phyloP scores from a whole-genome alignment of 2,113 vertebrate genomes.

The Emydocephalus ijimae region DNA sequence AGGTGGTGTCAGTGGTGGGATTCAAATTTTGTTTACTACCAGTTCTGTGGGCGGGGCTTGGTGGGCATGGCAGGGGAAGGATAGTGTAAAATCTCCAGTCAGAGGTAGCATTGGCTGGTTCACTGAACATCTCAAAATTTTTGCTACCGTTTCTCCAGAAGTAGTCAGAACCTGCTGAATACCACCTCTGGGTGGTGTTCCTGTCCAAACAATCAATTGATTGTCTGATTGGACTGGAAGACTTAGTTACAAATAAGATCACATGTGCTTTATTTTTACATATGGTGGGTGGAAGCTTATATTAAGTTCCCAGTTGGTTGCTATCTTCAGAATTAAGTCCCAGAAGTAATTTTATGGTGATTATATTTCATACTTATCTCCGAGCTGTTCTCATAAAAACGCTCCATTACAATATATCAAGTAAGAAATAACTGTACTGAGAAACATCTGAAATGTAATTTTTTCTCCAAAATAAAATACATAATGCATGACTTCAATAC shows the following conservation, averaged over 20 bases:
- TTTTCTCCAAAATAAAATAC: background rate
- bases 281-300: background rate
- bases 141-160: too few relatives aligned
- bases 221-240: background rate
- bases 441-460: background rate
- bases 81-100: too few relatives aligned
- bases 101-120: too few relatives aligned
- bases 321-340: background rate
- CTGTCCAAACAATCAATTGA: background rate
- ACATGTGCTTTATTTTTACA: background rate
- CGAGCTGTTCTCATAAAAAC: background rate
- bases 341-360: background rate
- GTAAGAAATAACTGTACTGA: background rate
- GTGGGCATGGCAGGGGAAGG: too few relatives aligned
- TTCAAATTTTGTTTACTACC: too few relatives aligned
- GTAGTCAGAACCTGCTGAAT: too few relatives aligned
- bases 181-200: background rate
- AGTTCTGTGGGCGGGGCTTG: too few relatives aligned
- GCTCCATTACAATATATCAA: background rate
- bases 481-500: background rate
- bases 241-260: background rate
- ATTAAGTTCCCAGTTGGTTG: background rate
- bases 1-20: background rate
- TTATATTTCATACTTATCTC: slow-evolving; percentile 7
- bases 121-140: too few relatives aligned